A percentile compares a stretch with the other conserved stretches of the same genome.
Conservation (phyloP, 30 jellyfish, hydroid and myxozoan species). For the Cassiopea andromeda region DNA sequence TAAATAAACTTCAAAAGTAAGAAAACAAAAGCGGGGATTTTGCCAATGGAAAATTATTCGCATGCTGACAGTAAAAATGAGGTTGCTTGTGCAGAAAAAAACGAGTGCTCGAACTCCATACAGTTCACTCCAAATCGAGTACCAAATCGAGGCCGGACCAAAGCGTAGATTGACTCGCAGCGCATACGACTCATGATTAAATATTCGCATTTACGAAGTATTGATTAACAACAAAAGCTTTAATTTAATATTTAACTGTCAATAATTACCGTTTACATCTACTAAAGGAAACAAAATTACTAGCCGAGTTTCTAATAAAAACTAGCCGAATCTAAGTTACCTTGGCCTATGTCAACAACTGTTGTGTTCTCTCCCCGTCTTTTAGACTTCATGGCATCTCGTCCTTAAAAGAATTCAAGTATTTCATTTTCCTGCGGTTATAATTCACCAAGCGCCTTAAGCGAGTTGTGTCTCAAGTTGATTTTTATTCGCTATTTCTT, state of each 20-base stretch:
- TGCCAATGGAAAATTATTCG: no score
- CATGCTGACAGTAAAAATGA: no score
- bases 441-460: slow-evolving; percentile 7
- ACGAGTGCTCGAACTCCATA: no score
- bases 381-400: slow-evolving; percentile 79
- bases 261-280: not conserved
- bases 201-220: not conserved
- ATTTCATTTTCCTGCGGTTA: slow-evolving; percentile 10
- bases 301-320: slow-evolving; percentile 65
- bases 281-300: slow-evolving; percentile 36
- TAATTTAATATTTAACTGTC: not conserved
- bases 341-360: slow-evolving; percentile 85
- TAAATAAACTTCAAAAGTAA: no score
- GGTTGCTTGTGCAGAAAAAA: no score
- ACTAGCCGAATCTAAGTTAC: slow-evolving; percentile 73
- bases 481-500: not conserved
- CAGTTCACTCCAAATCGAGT: no score
- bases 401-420: slow-evolving; percentile 74
- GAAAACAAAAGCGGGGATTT: no score
- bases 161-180: no score
- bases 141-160: no score
- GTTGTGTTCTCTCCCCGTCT: slow-evolving; percentile 71
- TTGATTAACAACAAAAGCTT: not conserved
- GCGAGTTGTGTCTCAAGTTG: not conserved
- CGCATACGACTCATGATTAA: no score